phyloP scores from a whole-genome alignment of 2,797 vertebrate species.

The Premnoplex brunnescens region DNA sequence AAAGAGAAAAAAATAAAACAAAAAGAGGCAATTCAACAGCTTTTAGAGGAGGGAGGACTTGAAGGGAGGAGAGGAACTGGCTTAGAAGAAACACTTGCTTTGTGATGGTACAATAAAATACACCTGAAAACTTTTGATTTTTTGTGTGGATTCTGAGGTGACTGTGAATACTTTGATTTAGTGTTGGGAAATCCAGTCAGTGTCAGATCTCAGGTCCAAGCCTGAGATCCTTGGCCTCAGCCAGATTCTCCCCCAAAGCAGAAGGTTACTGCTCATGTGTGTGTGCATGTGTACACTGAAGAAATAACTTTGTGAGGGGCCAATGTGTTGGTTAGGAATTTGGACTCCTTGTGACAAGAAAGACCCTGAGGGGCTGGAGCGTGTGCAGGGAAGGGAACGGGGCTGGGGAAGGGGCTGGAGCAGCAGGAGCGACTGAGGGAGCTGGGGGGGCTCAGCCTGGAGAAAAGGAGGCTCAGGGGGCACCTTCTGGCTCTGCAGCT shows the following conservation, averaged over 20 bases:
- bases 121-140: background rate
- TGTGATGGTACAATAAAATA: fast-evolving
- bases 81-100: background rate
- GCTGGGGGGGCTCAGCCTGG: background rate
- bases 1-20: background rate
- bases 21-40: background rate
- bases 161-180: background rate
- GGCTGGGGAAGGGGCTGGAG: background rate
- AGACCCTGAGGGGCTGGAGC: fast-evolving
- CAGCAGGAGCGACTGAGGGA: background rate
- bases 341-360: too few relatives aligned
- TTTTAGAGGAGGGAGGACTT: background rate
- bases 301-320: fast-evolving
- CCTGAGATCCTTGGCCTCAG: background rate
- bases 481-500: background rate
- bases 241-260: background rate
- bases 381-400: fast-evolving
- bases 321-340: background rate
- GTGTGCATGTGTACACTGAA: too few relatives aligned
- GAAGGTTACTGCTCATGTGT: fast-evolving
- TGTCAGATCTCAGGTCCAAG: background rate
- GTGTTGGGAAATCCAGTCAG: background rate
- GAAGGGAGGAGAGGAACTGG: background rate
- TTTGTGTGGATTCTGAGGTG: background rate
- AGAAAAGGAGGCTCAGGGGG: background rate